Conservation (phyloP, 2,888 invertebrate genomes). For the Entomobrya multifasciata region DNA sequence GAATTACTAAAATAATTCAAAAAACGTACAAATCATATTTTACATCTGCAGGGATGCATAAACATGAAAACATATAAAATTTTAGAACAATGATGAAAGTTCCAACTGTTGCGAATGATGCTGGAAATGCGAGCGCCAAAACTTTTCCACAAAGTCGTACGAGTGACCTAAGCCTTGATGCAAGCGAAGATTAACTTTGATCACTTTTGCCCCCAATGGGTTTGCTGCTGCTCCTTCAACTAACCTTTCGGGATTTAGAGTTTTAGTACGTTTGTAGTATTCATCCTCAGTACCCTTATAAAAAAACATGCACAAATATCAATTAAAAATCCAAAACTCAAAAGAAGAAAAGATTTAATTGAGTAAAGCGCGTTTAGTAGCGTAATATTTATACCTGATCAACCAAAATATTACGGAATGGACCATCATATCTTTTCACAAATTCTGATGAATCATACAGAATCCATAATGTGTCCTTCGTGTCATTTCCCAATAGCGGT, state of each 20-base stretch:
- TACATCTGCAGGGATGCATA: too few relatives aligned
- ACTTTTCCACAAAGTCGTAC: constrained; percentile 67
- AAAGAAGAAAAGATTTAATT: too few relatives aligned
- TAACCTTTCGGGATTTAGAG: constrained; percentile 63
- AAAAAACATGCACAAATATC: not conserved
- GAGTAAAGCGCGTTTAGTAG: too few relatives aligned
- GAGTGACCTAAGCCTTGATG: constrained; percentile 61
- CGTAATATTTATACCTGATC: constrained; percentile 68
- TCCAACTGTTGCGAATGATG: constrained; percentile 68
- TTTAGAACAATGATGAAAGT: constrained; percentile 34
- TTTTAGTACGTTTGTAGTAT: constrained; percentile 65
- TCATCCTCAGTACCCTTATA: constrained; percentile 62
- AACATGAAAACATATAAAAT: not conserved
- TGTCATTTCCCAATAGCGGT: constrained; percentile 87
- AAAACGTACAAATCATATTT: too few relatives aligned
- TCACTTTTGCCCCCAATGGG: constrained; percentile 68
- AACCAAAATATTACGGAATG: constrained; percentile 88
- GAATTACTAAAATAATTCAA: too few relatives aligned
- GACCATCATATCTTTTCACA: constrained; percentile 90
- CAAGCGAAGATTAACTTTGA: constrained; percentile 64
- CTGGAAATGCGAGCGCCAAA: constrained; percentile 69
- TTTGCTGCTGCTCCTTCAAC: constrained; percentile 66
- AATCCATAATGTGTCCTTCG: constrained; percentile 83
- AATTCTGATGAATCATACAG: constrained; percentile 95
- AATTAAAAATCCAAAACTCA: too few relatives aligned